A percentile compares a stretch with the other conserved stretches of the same genome.
Evolutionary conservation across 2,113 vertebrate species (phyloP).

Genomic region (Eupsittula cactorum): DNA sequence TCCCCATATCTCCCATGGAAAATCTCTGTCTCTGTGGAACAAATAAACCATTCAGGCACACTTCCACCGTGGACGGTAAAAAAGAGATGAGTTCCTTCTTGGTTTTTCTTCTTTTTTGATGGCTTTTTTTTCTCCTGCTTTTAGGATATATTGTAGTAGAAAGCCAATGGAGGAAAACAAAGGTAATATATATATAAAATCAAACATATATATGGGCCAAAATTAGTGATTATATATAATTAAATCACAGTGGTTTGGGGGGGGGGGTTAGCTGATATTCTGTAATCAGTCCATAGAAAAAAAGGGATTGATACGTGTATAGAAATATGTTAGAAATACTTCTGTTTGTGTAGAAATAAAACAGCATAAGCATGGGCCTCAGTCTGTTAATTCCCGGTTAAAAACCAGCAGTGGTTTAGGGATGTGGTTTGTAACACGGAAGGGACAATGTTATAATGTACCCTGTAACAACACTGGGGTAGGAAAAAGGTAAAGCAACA

Average conservation of each 20-base stretch:
- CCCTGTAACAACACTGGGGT: neutral
- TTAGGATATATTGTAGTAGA: slow-evolving; percentile 49
- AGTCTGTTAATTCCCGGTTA: neutral
- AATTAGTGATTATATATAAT: neutral
- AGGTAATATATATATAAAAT: slow-evolving; percentile 47
- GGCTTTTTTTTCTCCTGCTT: slow-evolving; percentile 11
- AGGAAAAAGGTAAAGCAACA: neutral
- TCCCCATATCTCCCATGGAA: slow-evolving; percentile 31
- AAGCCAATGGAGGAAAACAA: slow-evolving; percentile 38
- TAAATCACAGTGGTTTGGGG: neutral
- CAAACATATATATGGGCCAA: neutral
- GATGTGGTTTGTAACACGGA: neutral
- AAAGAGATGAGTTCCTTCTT: neutral
- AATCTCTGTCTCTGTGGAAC: slow-evolving; percentile 31
- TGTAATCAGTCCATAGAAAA: neutral
- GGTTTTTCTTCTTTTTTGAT: neutral
- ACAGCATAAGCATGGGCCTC: neutral
- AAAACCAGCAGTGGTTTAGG: neutral
- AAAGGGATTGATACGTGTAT: neutral
- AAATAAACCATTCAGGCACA: slow-evolving; percentile 30
- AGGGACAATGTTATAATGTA: neutral
- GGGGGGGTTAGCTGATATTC: neutral
- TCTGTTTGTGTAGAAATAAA: neutral
- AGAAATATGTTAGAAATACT: neutral
- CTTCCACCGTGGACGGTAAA: neutral